Percentiles rank a stretch among this genome's conserved stretches.
phyloP scores from a whole-genome alignment of 2,888 invertebrate genomes.

The Orchesellides sinensis region DNA sequence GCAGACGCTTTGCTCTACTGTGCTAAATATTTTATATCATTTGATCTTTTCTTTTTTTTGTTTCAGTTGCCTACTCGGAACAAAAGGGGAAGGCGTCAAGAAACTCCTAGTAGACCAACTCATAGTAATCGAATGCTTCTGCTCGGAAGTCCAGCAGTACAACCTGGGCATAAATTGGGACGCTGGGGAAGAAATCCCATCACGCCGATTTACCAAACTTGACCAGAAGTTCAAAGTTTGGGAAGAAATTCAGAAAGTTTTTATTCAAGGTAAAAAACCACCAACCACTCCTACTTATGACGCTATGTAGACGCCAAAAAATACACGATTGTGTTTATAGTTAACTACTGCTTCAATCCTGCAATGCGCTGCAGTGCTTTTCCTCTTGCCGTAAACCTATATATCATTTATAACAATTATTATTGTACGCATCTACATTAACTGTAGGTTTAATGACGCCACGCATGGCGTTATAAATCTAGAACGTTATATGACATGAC shows the following conservation, averaged over 20 bases:
- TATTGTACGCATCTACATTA: too few relatives aligned
- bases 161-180: slow-evolving; percentile 20
- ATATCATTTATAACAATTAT: too few relatives aligned
- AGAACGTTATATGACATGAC: too few relatives aligned
- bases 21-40: neutral
- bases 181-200: slow-evolving; percentile 56
- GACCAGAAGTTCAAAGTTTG: slow-evolving; percentile 64
- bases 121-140: slow-evolving; percentile 71
- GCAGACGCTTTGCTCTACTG: neutral
- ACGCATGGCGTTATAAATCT: too few relatives aligned
- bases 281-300: too few relatives aligned
- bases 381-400: too few relatives aligned
- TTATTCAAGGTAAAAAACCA: slow-evolving; percentile 62
- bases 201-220: slow-evolving; percentile 58
- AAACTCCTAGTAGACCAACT: slow-evolving; percentile 79
- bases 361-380: too few relatives aligned
- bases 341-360: too few relatives aligned
- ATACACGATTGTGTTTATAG: too few relatives aligned
- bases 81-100: slow-evolving; percentile 83
- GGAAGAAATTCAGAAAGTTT: slow-evolving; percentile 71
- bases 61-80: slow-evolving; percentile 84
- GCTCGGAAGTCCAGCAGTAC: slow-evolving; percentile 61
- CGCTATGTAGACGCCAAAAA: too few relatives aligned
- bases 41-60: slow-evolving; percentile 31
- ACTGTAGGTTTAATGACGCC: too few relatives aligned